phyloP scores from a whole-genome alignment of 2,888 invertebrate genomes.

The Myopa testacea region DNA sequence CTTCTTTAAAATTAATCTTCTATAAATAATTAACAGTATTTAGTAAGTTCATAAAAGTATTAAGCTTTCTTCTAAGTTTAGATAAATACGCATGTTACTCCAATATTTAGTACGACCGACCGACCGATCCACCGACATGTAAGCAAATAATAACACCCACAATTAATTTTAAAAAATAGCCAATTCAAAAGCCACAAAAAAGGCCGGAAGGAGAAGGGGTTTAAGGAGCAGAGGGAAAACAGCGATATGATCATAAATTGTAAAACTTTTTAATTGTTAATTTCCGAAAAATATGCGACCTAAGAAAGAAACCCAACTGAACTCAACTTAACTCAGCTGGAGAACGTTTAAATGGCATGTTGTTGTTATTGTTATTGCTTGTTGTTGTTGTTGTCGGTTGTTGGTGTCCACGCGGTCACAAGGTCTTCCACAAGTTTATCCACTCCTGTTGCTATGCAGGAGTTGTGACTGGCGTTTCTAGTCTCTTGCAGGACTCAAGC shows the following conservation, averaged over 20 bases:
- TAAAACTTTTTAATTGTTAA: constrained; percentile 63
- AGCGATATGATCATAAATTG: constrained; percentile 58
- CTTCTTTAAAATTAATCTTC: too few species aligned
- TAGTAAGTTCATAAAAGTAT: too few species aligned
- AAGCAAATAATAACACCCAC: too few species aligned
- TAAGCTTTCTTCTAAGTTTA: too few species aligned
- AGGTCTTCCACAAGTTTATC: constrained; percentile 4
- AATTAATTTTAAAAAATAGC: too few species aligned
- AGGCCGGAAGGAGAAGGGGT: too few species aligned
- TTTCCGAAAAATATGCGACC: constrained; percentile 48
- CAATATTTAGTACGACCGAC: too few species aligned
- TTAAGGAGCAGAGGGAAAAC: neutral
- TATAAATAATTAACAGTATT: too few species aligned
- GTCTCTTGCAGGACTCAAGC: neutral
- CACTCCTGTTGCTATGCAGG: neutral
- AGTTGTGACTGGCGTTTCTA: neutral
- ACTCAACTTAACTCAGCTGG: constrained; percentile 36
- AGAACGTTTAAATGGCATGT: neutral
- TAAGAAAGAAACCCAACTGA: constrained; percentile 8
- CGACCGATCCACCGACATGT: too few species aligned
- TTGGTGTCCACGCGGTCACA: constrained; percentile 4
- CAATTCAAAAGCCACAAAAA: too few species aligned
- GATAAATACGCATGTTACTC: too few species aligned
- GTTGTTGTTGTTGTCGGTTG: too few species aligned
- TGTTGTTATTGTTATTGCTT: neutral